Evolutionary conservation across 1,140 invertebrate genomes (phyloP), one percentile per base, ranked within the genome.

Genomic region (Sycophaga agraensis): DNA sequence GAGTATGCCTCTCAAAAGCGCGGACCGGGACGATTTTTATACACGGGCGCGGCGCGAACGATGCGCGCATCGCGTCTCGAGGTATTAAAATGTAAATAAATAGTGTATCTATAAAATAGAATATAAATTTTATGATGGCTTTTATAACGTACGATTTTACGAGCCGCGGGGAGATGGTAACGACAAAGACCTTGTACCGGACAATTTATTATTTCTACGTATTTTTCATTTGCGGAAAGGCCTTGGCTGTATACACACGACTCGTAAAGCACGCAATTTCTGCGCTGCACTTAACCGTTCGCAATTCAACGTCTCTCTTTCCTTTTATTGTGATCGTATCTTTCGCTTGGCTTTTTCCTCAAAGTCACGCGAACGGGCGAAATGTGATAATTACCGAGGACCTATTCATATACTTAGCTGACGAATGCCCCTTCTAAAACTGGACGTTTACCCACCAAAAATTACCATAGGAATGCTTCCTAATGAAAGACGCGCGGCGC

Each of bases 201-300:
- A 40, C 59, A 51, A 51, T 61, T 61, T 61, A 61, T 55, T 48
- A 55, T 48, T 55, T 55, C 51, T 51, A 40, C 34, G 34, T 61
- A 48, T 61, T 61, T 55, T 55, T 55, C 35, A 55, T 61, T 54
- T 55, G 50, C 51, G 50, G 51, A 60, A 60, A 60, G 49, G 40
- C 58, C 58, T 60, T 60, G 50, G 40, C n/a, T n/a, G n/a, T n/a
- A n/a, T 49, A 50, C 22, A 31, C 22, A 11, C n/a, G 34, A 55
- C 43, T 61, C 51, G 26, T 48, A 61, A 55, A 54, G 31, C 28
- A 39, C 35, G 21, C 12, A 31, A 2, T 55, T 61, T 61, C 40
- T 59, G 48, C n/a, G n/a, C n/a, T 45, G 28, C 46, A 50, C 43
- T 59, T 26, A 43, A 51, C 37, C 51, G 26, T 43, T 51, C 17